Conservation (phyloP, 2,797 vertebrate genomes). For the Rhyacichthys aspro region DNA sequence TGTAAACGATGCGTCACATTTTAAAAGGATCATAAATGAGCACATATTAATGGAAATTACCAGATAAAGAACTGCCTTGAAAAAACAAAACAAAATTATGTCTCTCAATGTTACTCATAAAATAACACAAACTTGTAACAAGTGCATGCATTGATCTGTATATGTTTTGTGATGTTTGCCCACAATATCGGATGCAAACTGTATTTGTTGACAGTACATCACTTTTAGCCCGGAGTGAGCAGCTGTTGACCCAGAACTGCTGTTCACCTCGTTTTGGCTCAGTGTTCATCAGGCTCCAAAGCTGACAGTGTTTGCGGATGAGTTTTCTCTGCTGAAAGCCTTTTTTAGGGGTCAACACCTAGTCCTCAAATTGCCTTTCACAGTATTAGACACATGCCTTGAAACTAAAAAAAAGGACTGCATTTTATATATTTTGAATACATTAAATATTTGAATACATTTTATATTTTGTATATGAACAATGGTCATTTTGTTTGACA, state of each 20-base stretch:
- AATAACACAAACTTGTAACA: slow-evolving; percentile 1
- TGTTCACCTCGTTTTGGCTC: slow-evolving; percentile 8
- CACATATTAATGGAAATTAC: slow-evolving; percentile 19
- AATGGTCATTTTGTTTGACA: slow-evolving; percentile 30
- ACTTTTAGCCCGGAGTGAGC: slow-evolving; percentile 12
- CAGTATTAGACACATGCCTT: slow-evolving; percentile 27
- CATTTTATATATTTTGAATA: slow-evolving; percentile 48
- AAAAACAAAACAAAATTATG: slow-evolving; percentile 8
- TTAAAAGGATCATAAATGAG: slow-evolving; percentile 7
- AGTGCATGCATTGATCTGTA: slow-evolving; percentile 19
- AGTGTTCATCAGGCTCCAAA: too few relatives aligned
- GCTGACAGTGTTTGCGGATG: slow-evolving; percentile 34
- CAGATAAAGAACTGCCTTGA: slow-evolving; percentile 13
- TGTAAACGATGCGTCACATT: slow-evolving; percentile 20
- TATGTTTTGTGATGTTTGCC: slow-evolving; percentile 1
- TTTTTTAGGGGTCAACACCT: slow-evolving; percentile 25
- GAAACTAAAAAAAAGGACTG: slow-evolving; percentile 20
- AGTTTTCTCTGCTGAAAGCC: slow-evolving; percentile 23
- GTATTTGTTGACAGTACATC: slow-evolving; percentile 11
- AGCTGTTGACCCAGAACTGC: slow-evolving; percentile 23
- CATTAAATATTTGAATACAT: slow-evolving; percentile 39
- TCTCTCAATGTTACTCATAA: not conserved
- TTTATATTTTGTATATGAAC: slow-evolving; percentile 55
- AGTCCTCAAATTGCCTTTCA: slow-evolving; percentile 17
- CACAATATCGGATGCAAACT: not conserved